Evolutionary conservation across 2,113 vertebrate species (phyloP), one percentile per base, ranked within the genome.

Genomic region (Toxotes chatareus): DNA sequence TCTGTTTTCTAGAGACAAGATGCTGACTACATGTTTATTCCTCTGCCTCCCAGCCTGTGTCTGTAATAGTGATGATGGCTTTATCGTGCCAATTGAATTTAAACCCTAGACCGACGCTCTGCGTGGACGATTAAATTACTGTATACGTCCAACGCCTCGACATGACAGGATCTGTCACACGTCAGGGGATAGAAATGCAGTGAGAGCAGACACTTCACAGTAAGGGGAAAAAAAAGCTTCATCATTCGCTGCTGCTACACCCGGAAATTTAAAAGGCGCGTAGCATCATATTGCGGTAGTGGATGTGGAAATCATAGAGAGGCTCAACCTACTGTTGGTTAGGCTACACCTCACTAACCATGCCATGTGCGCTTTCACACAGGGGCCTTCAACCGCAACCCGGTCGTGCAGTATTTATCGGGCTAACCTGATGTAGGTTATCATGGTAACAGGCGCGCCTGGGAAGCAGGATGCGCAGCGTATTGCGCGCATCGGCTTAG

Each of bases 261-360:
- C 90, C 93, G 90, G 92, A 93, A 87, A 93, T 90, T 62, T 76
- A 62, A 76, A 64, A 83, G 44, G 76, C 88, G 84, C 84, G 73
- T 57, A 82, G 86, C 92, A 91, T 93, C 90, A 91, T 88, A 89
- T 85, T 94, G 93, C 92, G 88, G 89, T 89, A 88, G 68, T 46
- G 59, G 27, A 51, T 31, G 27, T 13, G 53, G 59, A 49, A 63
- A 71, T 10, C 62, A 31, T 12, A 53, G 46, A 23, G 66, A 74
- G 75, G 74, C 76, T 82, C 82, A 90, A 32, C 83, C 87, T 83
- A 85, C 79, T 27, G 71, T 11, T 57, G 64, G 56, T 36, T 14
- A 56, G 79, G 62, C 80, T 69, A 67, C 78, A 80, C 70, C 79
- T 66, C 80, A 14, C 32, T 42, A n/a, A 53, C 38, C 47, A 6